These are phyloP conservation scores for Drosophila falleni DNA, from an alignment of 2,888 invertebrate species.

Conservation along the genomic window DNA sequence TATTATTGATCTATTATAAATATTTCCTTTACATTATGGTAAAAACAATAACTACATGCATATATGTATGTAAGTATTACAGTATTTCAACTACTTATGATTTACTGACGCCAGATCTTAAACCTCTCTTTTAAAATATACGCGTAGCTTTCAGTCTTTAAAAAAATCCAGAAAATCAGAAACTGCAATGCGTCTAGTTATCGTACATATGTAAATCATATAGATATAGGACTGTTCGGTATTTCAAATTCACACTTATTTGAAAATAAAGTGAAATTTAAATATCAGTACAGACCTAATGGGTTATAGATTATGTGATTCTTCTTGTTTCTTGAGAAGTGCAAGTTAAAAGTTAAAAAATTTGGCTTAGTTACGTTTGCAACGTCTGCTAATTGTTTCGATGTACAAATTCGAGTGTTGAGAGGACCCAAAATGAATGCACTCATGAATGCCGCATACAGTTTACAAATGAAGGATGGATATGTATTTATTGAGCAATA, in stretches of 20 bases:
- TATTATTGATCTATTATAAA: conserved; percentile 41
- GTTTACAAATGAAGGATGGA: conserved; percentile 12
- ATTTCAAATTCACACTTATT: not conserved
- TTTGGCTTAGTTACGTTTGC: conserved; percentile 53
- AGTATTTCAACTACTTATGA: conserved; percentile 38
- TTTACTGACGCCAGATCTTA: conserved; percentile 58
- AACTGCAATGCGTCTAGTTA: conserved; percentile 51
- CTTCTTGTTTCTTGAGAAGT: conserved; percentile 24
- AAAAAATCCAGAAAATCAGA: conserved; percentile 67
- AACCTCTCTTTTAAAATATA: conserved; percentile 46
- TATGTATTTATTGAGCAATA: conserved; percentile 21
- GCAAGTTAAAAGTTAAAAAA: conserved; percentile 58
- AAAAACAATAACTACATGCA: conserved; percentile 73
- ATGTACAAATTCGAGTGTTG: conserved; percentile 54
- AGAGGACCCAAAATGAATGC: conserved; percentile 41
- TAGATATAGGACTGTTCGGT: conserved; percentile 5
- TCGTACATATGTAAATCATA: conserved; percentile 8
- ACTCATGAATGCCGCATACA: conserved; percentile 13
- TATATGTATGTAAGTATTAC: conserved; percentile 50
- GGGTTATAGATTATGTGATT: conserved; percentile 9
- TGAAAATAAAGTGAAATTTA: not conserved
- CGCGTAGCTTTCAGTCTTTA: conserved; percentile 74
- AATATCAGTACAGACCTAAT: conserved; percentile 1
- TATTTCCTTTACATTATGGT: conserved; percentile 45
- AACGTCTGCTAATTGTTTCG: conserved; percentile 54